Evolutionary conservation across 2,113 vertebrate species (phyloP).

Genomic region (Spea multiplicata): DNA sequence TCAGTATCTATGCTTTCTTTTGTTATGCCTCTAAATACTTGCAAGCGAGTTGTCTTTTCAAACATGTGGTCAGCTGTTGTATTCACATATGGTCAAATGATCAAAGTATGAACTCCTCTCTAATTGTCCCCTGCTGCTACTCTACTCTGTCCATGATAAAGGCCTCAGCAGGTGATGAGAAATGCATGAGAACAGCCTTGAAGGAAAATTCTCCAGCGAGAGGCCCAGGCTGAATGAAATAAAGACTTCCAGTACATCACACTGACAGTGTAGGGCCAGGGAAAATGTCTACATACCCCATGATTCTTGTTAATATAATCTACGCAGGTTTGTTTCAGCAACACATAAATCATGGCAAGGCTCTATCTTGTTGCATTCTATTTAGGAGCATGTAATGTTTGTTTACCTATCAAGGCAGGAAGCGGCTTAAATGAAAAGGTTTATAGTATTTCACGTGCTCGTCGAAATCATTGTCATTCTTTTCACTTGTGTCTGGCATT

Average conservation of each 20-base stretch:
- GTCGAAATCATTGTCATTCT: slow-evolving; percentile 95
- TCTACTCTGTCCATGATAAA: slow-evolving; percentile 95
- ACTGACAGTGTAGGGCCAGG: slow-evolving; percentile 90
- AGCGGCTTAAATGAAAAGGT: slow-evolving; percentile 87
- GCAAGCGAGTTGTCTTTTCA: slow-evolving; percentile 88
- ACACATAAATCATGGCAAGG: slow-evolving; percentile 42
- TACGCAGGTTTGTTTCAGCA: slow-evolving; percentile 58
- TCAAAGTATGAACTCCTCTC: slow-evolving; percentile 96
- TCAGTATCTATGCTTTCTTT: slow-evolving; percentile 76
- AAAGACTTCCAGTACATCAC: slow-evolving; percentile 99
- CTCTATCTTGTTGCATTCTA: slow-evolving; percentile 17
- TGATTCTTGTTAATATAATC: slow-evolving; percentile 67
- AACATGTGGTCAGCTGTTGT: slow-evolving; percentile 95
- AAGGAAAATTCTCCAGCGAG: slow-evolving; percentile 92
- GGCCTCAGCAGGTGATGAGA: slow-evolving; percentile 98
- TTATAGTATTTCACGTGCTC: slow-evolving; percentile 94
- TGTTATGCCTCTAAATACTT: slow-evolving; percentile 74
- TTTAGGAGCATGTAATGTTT: slow-evolving; percentile 62
- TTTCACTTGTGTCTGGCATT: slow-evolving; percentile 94
- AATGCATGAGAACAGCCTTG: slow-evolving; percentile 91
- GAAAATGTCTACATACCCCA: slow-evolving; percentile 87
- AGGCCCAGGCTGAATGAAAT: slow-evolving; percentile 96
- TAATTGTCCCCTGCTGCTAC: slow-evolving; percentile 98
- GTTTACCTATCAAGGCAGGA: slow-evolving; percentile 86
- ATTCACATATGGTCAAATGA: slow-evolving; percentile 99